phyloP scores from a whole-genome alignment of 2,888 invertebrate genomes.

The Trichogramma dendrolimi region DNA sequence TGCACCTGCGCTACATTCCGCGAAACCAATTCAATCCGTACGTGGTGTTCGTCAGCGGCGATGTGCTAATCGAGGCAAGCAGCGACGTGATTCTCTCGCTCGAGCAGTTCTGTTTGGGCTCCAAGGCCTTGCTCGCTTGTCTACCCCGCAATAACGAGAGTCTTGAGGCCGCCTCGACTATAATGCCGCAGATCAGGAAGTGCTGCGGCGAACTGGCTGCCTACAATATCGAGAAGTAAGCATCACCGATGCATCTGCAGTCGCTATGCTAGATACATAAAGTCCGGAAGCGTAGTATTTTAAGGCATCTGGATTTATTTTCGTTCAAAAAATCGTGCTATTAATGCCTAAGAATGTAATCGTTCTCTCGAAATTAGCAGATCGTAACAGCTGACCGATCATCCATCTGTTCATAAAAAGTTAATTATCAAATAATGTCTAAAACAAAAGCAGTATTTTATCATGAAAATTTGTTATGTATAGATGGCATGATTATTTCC shows the following conservation, averaged over 20 bases:
- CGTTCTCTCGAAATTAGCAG: too few species aligned
- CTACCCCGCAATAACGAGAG: conserved; percentile 44
- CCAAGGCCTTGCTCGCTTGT: conserved; percentile 64
- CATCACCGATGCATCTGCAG: not conserved
- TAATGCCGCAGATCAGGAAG: conserved; percentile 55
- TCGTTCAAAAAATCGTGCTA: too few species aligned
- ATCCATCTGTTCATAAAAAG: too few species aligned
- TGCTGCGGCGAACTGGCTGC: conserved; percentile 68
- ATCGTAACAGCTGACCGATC: too few species aligned
- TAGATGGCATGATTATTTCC: too few species aligned
- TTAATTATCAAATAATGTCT: too few species aligned
- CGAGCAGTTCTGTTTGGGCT: conserved; percentile 66
- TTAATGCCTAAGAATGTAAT: too few species aligned
- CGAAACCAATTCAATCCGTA: conserved; percentile 47
- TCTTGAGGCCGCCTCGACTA: conserved; percentile 44
- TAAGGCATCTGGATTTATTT: too few species aligned
- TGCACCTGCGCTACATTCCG: conserved; percentile 41
- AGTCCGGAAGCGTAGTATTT: too few species aligned
- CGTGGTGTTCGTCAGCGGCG: conserved; percentile 65
- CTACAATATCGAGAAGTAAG: conserved; percentile 51
- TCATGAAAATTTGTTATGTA: too few species aligned
- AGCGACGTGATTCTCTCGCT: conserved; percentile 54
- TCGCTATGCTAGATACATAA: too few species aligned
- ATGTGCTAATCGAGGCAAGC: conserved; percentile 57
- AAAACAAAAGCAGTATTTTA: too few species aligned